Base-by-base conservation (phyloP, 2,113 vertebrate species). In the Podarcis raffonei region DNA sequence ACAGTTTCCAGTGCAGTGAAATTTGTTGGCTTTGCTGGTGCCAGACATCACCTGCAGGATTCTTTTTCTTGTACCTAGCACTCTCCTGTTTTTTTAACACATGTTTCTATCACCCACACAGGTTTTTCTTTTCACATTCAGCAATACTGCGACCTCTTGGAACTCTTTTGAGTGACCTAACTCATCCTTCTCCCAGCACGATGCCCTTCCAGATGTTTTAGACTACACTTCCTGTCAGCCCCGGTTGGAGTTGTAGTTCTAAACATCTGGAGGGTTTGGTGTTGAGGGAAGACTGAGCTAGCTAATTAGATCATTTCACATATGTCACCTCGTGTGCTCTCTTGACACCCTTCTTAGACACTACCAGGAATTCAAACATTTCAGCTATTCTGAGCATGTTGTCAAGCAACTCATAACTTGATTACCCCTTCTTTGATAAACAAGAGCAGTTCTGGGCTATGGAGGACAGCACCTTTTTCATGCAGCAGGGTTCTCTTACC, bases 371-470 rank as follows among this genome's bases (percentile, higher is more conserved):
- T 23, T 12, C 59, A 81, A 75, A 59, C 74, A 12, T 0, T 20
- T 74, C 42, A 83, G 22, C 30, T 87, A 32, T 62, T 32, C 18
- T 68, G 3, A 35, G 77, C 59, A 27, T 90, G 90, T 80, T 32
- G 25, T 84, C 91, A 80, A 9, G 1, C 87, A n/a, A 32, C 78
- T 25, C 0, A 88, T 84, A 2, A 0, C 86, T 90, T 71, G 18
- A 39, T 76, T 91, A 90, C 69, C 81, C 81, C 72, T 90, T 3
- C 76, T 1, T 69, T 87, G n/a, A 27, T 20, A 65, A 93, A 87
- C 13, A 8, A 3, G 25, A 32, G 37, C 6, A 18, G 42, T 2
- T 11, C 18, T 89, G 89, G 48, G 42, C 74, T 91, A 72, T 91
- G 48, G 65, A 20, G n/a, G 37, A 27, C 16, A 1, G 25, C 5